Percentiles rank a stretch among this genome's conserved stretches.
These are phyloP conservation scores for Sebastes melanostomus DNA, from an alignment of 2,797 vertebrate genomes.

Conservation along the genomic window DNA sequence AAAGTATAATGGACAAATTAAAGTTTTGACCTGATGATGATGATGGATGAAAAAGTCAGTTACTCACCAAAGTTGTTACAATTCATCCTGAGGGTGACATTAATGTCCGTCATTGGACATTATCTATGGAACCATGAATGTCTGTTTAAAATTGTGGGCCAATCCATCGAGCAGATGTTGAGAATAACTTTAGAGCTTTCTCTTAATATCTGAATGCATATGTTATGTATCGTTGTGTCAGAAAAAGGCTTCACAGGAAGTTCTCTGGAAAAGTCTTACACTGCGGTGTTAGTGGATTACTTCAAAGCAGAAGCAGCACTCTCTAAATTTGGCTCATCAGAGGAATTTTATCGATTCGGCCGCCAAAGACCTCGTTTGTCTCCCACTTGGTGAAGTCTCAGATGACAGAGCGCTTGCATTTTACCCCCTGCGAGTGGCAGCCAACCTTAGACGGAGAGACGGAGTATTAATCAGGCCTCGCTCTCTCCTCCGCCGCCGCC, in stretches of 20 bases:
- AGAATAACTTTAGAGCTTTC: not conserved
- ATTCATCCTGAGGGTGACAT: not conserved
- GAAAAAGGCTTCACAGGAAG: slow-evolving; percentile 6
- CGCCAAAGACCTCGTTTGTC: slow-evolving; percentile 68
- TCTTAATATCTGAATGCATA: not conserved
- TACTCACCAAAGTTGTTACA: not conserved
- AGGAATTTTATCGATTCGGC: slow-evolving; percentile 67
- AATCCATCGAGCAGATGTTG: not conserved
- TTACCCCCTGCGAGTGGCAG: slow-evolving; percentile 64
- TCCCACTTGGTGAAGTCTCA: slow-evolving; percentile 60
- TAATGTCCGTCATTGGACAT: not conserved
- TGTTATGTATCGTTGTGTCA: not conserved
- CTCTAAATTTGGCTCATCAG: slow-evolving; percentile 61
- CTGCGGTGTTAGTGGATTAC: slow-evolving; percentile 23
- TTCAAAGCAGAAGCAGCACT: slow-evolving; percentile 44
- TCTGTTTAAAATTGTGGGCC: not conserved
- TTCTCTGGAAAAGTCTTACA: slow-evolving; percentile 31
- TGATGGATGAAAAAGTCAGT: not conserved
- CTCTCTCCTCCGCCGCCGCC: slow-evolving; percentile 3
- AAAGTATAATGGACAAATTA: not conserved
- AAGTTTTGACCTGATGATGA: not conserved
- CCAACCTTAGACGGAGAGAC: slow-evolving; percentile 61
- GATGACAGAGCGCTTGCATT: slow-evolving; percentile 66
- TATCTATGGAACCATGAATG: not conserved
- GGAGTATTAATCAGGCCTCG: slow-evolving; percentile 71